These are phyloP conservation scores for Pseudonaja textilis DNA, from an alignment of 2,113 vertebrate species.

Conservation along the genomic window DNA sequence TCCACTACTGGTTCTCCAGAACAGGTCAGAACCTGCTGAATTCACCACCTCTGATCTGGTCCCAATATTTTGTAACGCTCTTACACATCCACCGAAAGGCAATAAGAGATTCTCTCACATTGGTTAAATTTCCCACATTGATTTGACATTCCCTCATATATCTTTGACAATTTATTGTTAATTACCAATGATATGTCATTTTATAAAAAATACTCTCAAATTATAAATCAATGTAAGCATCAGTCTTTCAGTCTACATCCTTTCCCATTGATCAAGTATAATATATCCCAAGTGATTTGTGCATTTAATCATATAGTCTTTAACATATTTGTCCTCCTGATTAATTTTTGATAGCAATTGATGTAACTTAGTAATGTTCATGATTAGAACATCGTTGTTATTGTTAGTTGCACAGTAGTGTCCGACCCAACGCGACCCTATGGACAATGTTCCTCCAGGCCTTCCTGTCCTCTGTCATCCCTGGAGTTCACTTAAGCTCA, in stretches of 20 bases:
- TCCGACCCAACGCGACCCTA: too few species aligned
- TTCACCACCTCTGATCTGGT: too few species aligned
- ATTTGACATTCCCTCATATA: background rate
- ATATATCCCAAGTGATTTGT: background rate
- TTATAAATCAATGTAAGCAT: background rate
- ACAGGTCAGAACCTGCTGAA: too few species aligned
- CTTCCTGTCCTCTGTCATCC: too few species aligned
- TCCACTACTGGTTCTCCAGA: too few species aligned
- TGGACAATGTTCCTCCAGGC: too few species aligned
- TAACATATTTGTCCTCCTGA: background rate
- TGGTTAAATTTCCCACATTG: background rate
- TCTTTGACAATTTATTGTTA: background rate
- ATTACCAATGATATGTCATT: background rate
- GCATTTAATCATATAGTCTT: background rate
- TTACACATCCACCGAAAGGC: background rate
- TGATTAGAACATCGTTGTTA: background rate
- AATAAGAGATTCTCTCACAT: background rate
- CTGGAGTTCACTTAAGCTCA: too few species aligned
- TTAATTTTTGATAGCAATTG: background rate
- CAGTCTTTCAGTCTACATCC: background rate
- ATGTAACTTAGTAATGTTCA: background rate
- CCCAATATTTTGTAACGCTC: background rate
- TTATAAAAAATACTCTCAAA: background rate
- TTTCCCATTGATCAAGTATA: background rate
- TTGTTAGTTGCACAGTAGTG: too few species aligned